Evolutionary conservation across 2,888 invertebrate species (phyloP), one percentile per base, ranked within the genome.

Genomic region (Vesta saturnalis): DNA sequence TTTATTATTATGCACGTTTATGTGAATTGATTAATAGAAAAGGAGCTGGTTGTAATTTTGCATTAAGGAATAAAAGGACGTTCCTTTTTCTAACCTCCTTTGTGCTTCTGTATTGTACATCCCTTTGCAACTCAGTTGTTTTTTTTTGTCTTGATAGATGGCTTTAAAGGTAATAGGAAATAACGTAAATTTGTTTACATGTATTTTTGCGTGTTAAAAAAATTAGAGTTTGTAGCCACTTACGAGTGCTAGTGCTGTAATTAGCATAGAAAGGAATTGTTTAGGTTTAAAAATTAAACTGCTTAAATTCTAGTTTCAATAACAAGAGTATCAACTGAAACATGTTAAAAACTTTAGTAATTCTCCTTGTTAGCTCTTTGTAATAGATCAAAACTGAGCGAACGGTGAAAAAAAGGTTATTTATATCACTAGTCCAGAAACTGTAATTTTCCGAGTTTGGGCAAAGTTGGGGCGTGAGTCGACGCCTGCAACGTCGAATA

Each of bases 91-190:
- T 69, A 60, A 62, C 60, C 30, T 64, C 65, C 65, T 65, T 55
- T 69, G 69, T 69, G 69, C 69, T 69, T 69, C 46, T 69, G 69
- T 69, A 60, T 59, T 61, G 65, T 58, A 61, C 47, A 54, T 55
- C 69, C 65, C 69, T 59, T 58, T 62, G 69, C 69, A 46, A 55
- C 16, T 39, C 64, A 43, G 58, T 49, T 64, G 46, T 39, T 54
- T 61, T 39, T 8, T 30, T 39, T 61, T 59, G 39, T 59, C 35
- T 39, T 54, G 60, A 30, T 64, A 54, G 64, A 57, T 14, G 30
- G 56, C 18, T 56, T 21, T 56, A 35, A 55, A 5, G 1, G 18
- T 55, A 43, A 5, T 43, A 5, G 10, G 18, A 49, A 14, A 49
- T 6, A 6, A 49, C 39, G 46, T 16, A 59, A 35, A 46, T 49